Conservation (phyloP, 2,113 vertebrate genomes). For the Aegithalos caudatus region DNA sequence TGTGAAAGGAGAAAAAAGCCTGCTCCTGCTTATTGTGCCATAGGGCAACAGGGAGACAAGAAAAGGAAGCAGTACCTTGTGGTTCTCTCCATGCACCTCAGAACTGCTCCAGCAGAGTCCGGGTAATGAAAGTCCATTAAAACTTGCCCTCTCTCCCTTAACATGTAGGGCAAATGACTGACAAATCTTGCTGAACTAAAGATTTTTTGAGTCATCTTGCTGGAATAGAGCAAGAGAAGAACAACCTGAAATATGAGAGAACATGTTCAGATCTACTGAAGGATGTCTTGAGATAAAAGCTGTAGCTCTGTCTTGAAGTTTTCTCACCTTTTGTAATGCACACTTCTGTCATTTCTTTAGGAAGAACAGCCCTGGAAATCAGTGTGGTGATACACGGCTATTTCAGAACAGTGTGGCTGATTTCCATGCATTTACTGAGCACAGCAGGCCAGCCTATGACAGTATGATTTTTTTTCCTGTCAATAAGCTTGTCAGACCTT, state of each 20-base stretch:
- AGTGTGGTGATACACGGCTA: rapidly evolving
- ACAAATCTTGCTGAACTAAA: background rate
- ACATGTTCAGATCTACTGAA: background rate
- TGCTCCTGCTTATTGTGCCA: background rate
- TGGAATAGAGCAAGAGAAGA: background rate
- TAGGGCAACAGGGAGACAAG: background rate
- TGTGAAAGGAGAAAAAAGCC: background rate
- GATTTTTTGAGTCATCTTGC: background rate
- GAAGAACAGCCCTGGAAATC: background rate
- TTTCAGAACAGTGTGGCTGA: background rate
- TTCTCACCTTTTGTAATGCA: background rate
- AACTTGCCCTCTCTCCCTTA: background rate
- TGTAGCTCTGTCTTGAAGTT: background rate
- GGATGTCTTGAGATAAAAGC: background rate
- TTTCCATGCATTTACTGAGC: background rate
- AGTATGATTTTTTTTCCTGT: background rate
- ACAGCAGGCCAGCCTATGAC: background rate
- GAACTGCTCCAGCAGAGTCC: background rate
- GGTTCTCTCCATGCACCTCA: background rate
- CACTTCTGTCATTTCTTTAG: background rate
- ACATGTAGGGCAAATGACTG: background rate
- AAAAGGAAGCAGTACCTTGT: background rate
- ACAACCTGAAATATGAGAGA: background rate
- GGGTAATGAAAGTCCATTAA: background rate
- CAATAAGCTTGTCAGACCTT: background rate